Conservation (phyloP, 2,888 invertebrate species). For the Camptogramma bilineatum region DNA sequence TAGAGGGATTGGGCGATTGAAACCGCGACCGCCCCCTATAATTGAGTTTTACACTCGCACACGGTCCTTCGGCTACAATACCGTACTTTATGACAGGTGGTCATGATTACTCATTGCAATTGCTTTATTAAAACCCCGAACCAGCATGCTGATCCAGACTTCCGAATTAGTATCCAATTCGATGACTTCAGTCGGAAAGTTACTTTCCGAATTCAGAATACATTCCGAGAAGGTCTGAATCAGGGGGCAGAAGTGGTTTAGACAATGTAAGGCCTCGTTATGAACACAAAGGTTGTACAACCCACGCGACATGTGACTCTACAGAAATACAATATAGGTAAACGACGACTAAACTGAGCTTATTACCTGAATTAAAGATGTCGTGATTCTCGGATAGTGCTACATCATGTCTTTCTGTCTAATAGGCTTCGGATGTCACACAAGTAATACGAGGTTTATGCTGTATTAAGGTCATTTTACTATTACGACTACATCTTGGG, state of each 20-base stretch:
- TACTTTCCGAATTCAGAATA: too few relatives aligned
- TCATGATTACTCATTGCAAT: slow-evolving; percentile 19
- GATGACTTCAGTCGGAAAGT: too few relatives aligned
- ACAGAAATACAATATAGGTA: background rate
- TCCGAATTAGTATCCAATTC: too few relatives aligned
- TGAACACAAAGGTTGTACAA: too few relatives aligned
- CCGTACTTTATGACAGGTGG: slow-evolving; percentile 57
- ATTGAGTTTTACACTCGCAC: slow-evolving; percentile 58
- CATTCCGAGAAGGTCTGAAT: too few relatives aligned
- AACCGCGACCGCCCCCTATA: slow-evolving; percentile 62
- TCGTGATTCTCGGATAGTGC: slow-evolving; percentile 45
- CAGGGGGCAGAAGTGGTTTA: too few relatives aligned
- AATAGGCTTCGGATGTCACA: slow-evolving; percentile 57
- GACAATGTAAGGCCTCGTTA: too few relatives aligned
- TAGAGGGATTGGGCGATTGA: slow-evolving; percentile 56
- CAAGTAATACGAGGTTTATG: slow-evolving; percentile 63
- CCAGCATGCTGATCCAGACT: too few relatives aligned
- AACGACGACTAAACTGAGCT: background rate
- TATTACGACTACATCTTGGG: slow-evolving; percentile 76
- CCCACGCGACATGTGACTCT: too few relatives aligned
- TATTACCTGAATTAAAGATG: slow-evolving; percentile 23
- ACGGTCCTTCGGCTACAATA: slow-evolving; percentile 24
- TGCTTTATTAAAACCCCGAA: background rate
- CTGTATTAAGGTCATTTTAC: slow-evolving; percentile 78
- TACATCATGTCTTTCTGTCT: slow-evolving; percentile 54